Conservation (phyloP, 2,113 vertebrate species). For the Regulus satrapa region DNA sequence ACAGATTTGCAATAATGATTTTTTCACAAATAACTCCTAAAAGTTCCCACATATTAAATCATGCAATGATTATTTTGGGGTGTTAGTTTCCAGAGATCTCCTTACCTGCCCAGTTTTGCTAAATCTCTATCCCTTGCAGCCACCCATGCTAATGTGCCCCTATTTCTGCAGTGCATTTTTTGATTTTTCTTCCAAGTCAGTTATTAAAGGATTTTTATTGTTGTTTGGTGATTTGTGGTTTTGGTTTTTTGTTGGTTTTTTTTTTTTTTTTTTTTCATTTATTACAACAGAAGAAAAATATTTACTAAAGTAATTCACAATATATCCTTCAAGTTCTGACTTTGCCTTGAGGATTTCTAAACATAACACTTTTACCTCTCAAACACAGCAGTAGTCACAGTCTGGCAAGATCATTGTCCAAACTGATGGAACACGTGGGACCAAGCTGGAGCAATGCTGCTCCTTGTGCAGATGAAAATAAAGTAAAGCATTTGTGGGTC, state of each 20-base stretch:
- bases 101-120: neutral
- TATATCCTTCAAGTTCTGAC: neutral
- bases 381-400: conserved; percentile 18
- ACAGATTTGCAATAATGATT: too few relatives aligned
- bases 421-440: conserved; percentile 32
- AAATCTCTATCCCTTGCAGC: neutral
- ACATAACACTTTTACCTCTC: neutral
- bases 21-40: neutral
- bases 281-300: neutral
- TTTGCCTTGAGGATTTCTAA: conserved; percentile 32
- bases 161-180: neutral
- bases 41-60: neutral
- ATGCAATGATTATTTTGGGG: neutral
- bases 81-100: neutral
- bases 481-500: conserved; percentile 34
- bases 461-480: conserved; percentile 46
- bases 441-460: neutral
- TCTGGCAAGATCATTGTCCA: conserved; percentile 56
- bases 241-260: too few relatives aligned
- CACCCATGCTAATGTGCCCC: fast-evolving
- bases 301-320: conserved; percentile 8
- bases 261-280: neutral
- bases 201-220: neutral
- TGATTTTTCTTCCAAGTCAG: neutral
- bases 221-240: too few relatives aligned